Conservation (phyloP, 2,888 invertebrate species). For the Labia minor region DNA sequence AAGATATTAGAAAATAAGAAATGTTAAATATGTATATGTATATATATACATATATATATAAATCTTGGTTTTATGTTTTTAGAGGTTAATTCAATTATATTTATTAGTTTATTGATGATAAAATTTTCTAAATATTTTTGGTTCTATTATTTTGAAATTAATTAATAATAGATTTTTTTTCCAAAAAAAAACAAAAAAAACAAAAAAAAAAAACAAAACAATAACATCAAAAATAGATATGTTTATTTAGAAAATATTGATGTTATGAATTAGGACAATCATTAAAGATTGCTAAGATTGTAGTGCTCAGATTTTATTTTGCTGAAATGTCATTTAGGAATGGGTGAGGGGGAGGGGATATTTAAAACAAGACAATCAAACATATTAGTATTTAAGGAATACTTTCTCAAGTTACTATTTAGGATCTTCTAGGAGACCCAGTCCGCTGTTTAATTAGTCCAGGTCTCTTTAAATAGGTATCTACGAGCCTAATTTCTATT, state of each 20-base stretch:
- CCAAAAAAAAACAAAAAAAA: neutral
- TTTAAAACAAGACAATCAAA: neutral
- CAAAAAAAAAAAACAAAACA: too few species aligned
- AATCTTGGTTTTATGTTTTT: neutral
- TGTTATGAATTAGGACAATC: slow-evolving; percentile 1
- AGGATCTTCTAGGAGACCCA: neutral
- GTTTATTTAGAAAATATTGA: neutral
- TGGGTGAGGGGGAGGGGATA: neutral
- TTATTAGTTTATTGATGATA: too few species aligned
- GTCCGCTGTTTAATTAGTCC: neutral
- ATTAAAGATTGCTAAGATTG: neutral
- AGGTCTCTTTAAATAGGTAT: slow-evolving; percentile 5
- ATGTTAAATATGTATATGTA: too few species aligned
- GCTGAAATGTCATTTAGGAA: neutral
- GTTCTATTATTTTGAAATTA: too few species aligned
- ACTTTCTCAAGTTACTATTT: neutral
- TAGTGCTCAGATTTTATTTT: neutral
- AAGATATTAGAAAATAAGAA: neutral
- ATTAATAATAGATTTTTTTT: neutral
- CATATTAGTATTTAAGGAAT: neutral
- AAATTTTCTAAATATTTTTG: too few species aligned
- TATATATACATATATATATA: neutral
- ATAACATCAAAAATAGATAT: neutral
- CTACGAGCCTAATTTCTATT: neutral
- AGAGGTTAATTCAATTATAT: neutral